These are phyloP conservation scores for Neodiprion fabricii DNA, from an alignment of 1,140 invertebrate species.

Conservation along the genomic window DNA sequence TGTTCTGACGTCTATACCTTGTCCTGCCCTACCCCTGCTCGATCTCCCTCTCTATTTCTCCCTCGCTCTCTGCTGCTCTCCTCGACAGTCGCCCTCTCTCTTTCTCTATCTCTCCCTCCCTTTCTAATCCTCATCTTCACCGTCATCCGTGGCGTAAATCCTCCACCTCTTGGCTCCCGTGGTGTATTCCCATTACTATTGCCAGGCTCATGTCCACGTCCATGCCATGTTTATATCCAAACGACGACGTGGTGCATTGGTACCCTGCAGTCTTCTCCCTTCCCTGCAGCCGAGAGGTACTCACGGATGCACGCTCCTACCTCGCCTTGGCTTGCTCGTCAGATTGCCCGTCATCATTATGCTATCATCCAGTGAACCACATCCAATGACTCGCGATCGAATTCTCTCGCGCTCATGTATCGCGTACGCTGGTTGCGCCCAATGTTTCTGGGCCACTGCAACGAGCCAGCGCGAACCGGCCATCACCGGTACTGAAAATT, in stretches of 20 bases:
- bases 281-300: background rate
- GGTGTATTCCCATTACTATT: background rate
- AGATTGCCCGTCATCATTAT: background rate
- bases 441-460: background rate
- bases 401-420: background rate
- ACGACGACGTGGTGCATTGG: background rate
- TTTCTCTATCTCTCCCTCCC: background rate
- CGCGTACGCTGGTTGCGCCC: background rate
- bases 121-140: background rate
- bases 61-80: background rate
- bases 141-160: slow-evolving; percentile 1
- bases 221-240: background rate
- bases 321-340: background rate
- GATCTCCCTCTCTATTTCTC: slow-evolving; percentile 4
- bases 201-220: background rate
- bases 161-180: background rate
- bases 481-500: background rate
- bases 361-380: background rate
- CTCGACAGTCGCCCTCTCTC: background rate
- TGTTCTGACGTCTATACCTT: background rate
- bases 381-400: background rate
- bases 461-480: background rate
- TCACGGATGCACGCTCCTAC: background rate
- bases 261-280: background rate
- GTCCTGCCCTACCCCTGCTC: slow-evolving; percentile 1